Evolutionary conservation across 2,888 invertebrate genomes (phyloP), one percentile per base, ranked within the genome.

Genomic region (Blastobasis adustella): DNA sequence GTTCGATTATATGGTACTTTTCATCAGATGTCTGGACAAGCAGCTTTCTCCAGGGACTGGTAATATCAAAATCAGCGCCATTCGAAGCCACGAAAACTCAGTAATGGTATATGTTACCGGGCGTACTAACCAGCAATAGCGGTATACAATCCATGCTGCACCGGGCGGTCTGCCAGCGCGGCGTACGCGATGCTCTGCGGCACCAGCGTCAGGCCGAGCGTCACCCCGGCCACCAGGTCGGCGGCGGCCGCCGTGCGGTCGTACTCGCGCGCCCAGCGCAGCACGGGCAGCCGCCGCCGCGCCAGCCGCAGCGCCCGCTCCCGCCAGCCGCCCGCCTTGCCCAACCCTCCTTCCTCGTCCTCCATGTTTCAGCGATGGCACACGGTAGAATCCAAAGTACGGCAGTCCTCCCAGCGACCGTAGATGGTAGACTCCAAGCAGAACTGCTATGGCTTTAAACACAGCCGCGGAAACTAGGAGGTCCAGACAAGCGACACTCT

Each of bases 101-200:
- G n/a, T n/a, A n/a, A n/a, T n/a, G n/a, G n/a, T 23, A 23, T 23
- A 3, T 23, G 23, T 3, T 23, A 23, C 3, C n/a, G n/a, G 6
- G 5, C 9, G 5, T 41, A 75, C 71, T 72, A 64, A 75, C 96
- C 96, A 78, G 97, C 91, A 76, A 98, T 96, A 0, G 97, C 93
- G 2, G 97, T 95, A 79, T 98, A 98, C 36, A 98, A 90, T 0
- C 98, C 98, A 83, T 96, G 96, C 90, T 97, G 95, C 38, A 97
- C 93, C 10, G 94, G 93, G 50, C 97, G 85, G 47, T 94, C 93
- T 8, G 97, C 97, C 47, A 98, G 88, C 48, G 94, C 89, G 42
- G 97, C 97, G 78, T 97, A 97, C 9, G 97, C 98, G 65, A 98
- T 94, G 64, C 96, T 96, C 83, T 97, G 97, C 5, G 98, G 98